Percentiles rank a stretch among this genome's conserved stretches.
Conservation (phyloP, 2,888 invertebrate species). For the Oligia strigilis region DNA sequence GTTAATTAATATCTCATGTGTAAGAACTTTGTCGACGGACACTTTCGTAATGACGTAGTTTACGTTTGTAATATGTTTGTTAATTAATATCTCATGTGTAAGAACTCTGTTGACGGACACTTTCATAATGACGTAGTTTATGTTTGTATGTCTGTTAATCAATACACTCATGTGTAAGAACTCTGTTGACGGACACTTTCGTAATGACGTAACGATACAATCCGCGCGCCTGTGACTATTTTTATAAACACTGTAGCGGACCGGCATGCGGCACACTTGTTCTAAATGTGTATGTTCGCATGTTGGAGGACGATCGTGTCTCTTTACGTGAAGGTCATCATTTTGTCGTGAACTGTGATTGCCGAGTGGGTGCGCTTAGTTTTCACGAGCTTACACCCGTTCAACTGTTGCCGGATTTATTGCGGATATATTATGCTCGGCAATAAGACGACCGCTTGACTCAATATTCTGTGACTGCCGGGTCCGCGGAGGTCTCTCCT, state of each 20-base stretch:
- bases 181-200: background rate
- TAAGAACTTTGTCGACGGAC: too few relatives aligned
- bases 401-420: constrained; percentile 13
- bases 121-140: too few relatives aligned
- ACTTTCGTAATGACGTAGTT: too few relatives aligned
- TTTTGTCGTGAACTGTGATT: constrained; percentile 41
- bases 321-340: constrained; percentile 33
- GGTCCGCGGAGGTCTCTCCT: background rate
- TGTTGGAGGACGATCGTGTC: constrained; percentile 10
- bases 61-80: too few relatives aligned
- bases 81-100: too few relatives aligned
- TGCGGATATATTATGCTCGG: constrained; percentile 7
- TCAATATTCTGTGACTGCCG: background rate
- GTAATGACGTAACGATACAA: background rate
- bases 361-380: constrained; percentile 12
- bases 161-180: background rate
- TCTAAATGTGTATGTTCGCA: constrained; percentile 13
- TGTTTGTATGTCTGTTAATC: background rate
- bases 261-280: background rate
- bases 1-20: too few relatives aligned
- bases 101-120: too few relatives aligned
- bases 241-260: constrained; percentile 10
- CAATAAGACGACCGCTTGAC: background rate
- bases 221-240: background rate
- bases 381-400: background rate